Conservation (phyloP, 1,140 invertebrate genomes). For the Drosophila miranda region DNA sequence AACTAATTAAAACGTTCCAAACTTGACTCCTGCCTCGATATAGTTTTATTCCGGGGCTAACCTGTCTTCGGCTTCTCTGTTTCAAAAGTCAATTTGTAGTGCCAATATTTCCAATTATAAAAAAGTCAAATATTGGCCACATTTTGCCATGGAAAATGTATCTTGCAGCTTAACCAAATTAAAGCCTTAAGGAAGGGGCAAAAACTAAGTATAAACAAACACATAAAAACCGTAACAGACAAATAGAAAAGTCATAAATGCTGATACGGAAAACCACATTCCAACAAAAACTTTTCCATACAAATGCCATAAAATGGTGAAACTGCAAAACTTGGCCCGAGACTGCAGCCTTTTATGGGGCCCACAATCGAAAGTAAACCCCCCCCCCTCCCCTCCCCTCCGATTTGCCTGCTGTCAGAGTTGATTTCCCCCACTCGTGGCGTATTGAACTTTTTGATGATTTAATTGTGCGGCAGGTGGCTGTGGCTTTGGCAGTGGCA, state of each 20-base stretch:
- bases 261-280: constrained; percentile 11
- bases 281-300: constrained; percentile 24
- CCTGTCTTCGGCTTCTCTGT: not conserved
- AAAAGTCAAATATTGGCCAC: not conserved
- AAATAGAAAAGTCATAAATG: constrained; percentile 63
- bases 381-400: not conserved
- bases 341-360: constrained; percentile 44
- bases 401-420: constrained; percentile 13
- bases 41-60: not conserved
- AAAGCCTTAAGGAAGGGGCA: not conserved
- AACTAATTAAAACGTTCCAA: constrained; percentile 72
- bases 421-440: not conserved
- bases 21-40: constrained; percentile 21
- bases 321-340: constrained; percentile 39
- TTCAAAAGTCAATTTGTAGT: constrained; percentile 40
- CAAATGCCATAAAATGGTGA: constrained; percentile 59
- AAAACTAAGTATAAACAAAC: constrained; percentile 34
- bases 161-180: not conserved
- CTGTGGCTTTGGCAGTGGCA: not conserved
- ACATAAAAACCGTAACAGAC: constrained; percentile 31
- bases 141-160: too few species aligned
- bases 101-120: constrained; percentile 1
- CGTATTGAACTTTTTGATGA: constrained; percentile 28
- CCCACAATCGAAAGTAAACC: not conserved
- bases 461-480: constrained; percentile 45